Evolutionary conservation across 2,113 vertebrate species (phyloP).

Genomic region (Syrmaticus mikado): DNA sequence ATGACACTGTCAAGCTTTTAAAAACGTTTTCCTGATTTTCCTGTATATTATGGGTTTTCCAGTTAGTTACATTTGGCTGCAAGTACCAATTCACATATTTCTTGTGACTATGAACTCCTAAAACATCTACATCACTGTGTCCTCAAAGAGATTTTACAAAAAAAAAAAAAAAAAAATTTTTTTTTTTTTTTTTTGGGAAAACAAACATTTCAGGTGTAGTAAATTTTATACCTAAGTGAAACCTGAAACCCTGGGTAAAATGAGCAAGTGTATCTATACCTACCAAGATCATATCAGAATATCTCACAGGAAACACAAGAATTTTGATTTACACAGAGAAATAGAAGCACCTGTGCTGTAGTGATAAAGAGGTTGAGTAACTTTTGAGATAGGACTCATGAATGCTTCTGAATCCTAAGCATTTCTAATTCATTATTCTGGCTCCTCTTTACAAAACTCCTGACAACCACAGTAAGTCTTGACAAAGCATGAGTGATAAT

Average conservation of each 20-base stretch:
- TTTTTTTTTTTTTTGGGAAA: no score
- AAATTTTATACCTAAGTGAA: background rate
- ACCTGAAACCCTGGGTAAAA: background rate
- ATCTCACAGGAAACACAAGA: background rate
- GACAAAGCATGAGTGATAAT: background rate
- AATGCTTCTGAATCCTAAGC: background rate
- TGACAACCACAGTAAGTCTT: background rate
- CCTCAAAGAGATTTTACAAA: background rate
- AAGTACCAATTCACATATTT: background rate
- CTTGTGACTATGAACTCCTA: background rate
- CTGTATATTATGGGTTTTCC: background rate
- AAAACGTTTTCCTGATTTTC: background rate
- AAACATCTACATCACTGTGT: background rate
- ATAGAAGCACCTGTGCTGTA: background rate
- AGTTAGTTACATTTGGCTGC: background rate
- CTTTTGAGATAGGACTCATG: background rate
- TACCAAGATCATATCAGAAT: background rate
- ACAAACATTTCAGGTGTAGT: background rate
- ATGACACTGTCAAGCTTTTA: background rate
- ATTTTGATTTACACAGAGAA: background rate
- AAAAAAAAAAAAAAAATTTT: background rate
- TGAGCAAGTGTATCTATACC: background rate
- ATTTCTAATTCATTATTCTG: slow-evolving; percentile 7
- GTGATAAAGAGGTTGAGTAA: background rate
- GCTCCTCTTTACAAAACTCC: background rate